A percentile compares a stretch with the other conserved stretches of the same genome.
Evolutionary conservation across 2,888 invertebrate species (phyloP).

Genomic region (Gisinianus flammeolus): DNA sequence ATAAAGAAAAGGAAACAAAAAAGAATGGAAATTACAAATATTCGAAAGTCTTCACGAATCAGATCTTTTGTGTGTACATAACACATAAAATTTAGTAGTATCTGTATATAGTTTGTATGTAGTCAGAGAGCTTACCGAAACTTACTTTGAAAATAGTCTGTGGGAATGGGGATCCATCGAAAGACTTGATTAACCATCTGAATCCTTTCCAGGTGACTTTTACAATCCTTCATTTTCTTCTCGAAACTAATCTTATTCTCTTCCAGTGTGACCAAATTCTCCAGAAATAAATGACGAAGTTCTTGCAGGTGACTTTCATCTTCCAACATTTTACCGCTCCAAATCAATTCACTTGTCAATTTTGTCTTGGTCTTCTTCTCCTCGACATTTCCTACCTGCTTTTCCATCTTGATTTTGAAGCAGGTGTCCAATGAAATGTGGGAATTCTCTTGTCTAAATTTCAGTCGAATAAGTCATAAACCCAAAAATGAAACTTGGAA

Average conservation of each 20-base stretch:
- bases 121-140: neutral
- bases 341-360: constrained; percentile 27
- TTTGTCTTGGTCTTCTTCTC: too few relatives aligned
- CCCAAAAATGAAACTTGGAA: too few relatives aligned
- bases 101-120: too few relatives aligned
- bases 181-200: constrained; percentile 17
- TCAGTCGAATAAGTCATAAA: too few relatives aligned
- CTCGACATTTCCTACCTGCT: too few relatives aligned
- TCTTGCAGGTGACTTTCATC: constrained; percentile 11
- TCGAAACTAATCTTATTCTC: neutral
- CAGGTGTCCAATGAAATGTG: too few relatives aligned
- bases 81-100: too few relatives aligned
- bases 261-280: neutral
- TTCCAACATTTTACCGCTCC: neutral
- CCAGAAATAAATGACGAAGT: constrained; percentile 10
- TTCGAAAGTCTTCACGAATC: too few relatives aligned
- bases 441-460: too few relatives aligned
- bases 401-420: too few relatives aligned
- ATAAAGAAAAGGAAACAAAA: too few relatives aligned
- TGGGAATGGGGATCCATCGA: constrained; percentile 25
- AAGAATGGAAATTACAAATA: neutral
- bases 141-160: constrained; percentile 21
- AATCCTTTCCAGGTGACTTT: constrained; percentile 18
- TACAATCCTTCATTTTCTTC: neutral
- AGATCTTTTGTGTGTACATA: too few relatives aligned